Evolutionary conservation across 2,797 vertebrate genomes (phyloP).

Genomic region (Denticeps clupeoides): DNA sequence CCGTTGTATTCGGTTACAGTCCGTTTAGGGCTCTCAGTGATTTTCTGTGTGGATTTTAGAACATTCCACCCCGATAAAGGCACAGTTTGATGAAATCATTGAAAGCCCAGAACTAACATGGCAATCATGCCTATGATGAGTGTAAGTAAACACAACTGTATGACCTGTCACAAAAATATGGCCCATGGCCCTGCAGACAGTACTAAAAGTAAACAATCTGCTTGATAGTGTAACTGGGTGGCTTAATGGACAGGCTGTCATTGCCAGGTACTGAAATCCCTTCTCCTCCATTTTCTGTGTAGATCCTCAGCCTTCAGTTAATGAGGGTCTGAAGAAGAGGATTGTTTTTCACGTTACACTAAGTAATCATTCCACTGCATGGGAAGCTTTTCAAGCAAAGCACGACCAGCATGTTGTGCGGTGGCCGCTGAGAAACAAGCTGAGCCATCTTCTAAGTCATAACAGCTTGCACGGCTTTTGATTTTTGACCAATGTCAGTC

Average conservation of each 20-base stretch:
- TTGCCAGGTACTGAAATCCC: conserved; percentile 34
- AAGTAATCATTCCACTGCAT: conserved; percentile 68
- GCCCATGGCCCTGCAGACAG: neutral
- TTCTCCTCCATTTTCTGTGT: conserved; percentile 44
- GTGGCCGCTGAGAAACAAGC: conserved; percentile 35
- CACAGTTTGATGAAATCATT: too few species aligned
- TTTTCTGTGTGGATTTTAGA: too few species aligned
- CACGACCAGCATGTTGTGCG: conserved; percentile 53
- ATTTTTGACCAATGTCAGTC: conserved; percentile 36
- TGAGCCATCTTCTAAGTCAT: conserved; percentile 21
- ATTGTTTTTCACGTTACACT: conserved; percentile 69
- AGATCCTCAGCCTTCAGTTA: conserved; percentile 63
- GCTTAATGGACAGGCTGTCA: conserved; percentile 4
- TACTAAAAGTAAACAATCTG: neutral
- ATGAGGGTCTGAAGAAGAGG: conserved; percentile 67
- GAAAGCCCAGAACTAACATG: too few species aligned
- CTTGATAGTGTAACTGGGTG: conserved; percentile 13
- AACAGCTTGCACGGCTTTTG: conserved; percentile 66
- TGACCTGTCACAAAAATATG: neutral
- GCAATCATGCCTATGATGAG: too few species aligned
- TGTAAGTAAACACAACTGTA: too few species aligned
- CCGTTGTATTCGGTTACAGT: too few species aligned
- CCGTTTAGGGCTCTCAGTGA: too few species aligned
- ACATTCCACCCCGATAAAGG: too few species aligned
- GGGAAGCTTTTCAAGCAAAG: conserved; percentile 52